Evolutionary conservation across 23 tunicate species (phyloP).

Genomic region (Halocynthia roretzi): DNA sequence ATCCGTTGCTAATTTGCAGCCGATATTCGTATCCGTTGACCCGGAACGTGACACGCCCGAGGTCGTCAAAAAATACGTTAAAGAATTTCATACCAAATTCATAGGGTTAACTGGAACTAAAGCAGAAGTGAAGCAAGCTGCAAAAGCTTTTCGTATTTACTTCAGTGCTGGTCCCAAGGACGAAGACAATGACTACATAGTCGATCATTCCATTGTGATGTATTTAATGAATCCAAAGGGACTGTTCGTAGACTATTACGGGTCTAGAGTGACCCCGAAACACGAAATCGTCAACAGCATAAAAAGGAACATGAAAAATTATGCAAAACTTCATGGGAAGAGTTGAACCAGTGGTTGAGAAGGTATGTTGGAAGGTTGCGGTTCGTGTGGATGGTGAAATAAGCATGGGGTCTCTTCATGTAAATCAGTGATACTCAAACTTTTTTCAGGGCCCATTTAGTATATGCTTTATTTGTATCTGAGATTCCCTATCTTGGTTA

Average conservation of each 20-base stretch:
- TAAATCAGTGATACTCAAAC: too few species aligned
- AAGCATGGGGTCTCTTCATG: too few species aligned
- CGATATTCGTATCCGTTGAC: constrained; percentile 87
- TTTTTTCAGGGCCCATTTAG: too few species aligned
- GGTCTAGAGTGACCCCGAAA: constrained; percentile 56
- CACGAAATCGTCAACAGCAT: constrained; percentile 51
- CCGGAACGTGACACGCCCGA: constrained; percentile 88
- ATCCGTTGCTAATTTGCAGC: constrained; percentile 63
- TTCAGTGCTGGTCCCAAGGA: constrained; percentile 87
- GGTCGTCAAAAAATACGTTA: constrained; percentile 63
- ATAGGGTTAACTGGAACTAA: constrained; percentile 90
- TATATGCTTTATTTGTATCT: too few species aligned
- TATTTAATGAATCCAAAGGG: constrained; percentile 92
- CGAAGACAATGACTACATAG: constrained; percentile 91
- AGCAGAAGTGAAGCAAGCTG: constrained; percentile 74
- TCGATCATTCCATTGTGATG: constrained; percentile 94
- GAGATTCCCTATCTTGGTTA: too few species aligned
- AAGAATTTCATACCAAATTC: constrained; percentile 75
- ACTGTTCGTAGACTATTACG: constrained; percentile 86
- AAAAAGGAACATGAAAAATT: constrained; percentile 73
- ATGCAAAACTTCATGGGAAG: constrained; percentile 62
- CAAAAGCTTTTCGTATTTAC: constrained; percentile 91
- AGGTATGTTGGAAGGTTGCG: too few species aligned
- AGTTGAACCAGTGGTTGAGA: not conserved
- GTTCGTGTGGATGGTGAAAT: too few species aligned